A percentile compares a stretch with the other conserved stretches of the same genome.
Evolutionary conservation across 2,113 vertebrate species (phyloP).

Genomic region (Nerophis ophidion): DNA sequence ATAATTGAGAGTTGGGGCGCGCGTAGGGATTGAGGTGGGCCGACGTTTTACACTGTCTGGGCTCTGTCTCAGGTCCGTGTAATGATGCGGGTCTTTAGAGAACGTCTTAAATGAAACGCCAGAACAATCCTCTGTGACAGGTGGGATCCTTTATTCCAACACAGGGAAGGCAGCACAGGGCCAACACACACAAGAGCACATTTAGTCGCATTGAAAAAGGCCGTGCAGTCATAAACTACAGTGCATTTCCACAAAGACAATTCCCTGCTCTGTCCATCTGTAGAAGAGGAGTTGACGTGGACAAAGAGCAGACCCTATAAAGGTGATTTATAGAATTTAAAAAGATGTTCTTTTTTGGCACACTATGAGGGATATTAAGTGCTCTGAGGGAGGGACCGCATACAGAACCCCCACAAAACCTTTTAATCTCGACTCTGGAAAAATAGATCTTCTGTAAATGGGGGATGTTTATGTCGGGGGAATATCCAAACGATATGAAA

Average conservation of each 20-base stretch:
- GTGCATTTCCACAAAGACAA: conserved; percentile 45
- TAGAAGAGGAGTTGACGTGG: conserved; percentile 57
- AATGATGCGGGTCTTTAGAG: conserved; percentile 60
- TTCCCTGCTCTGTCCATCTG: conserved; percentile 60
- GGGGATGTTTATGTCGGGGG: conserved; percentile 14
- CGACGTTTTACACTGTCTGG: conserved; percentile 48
- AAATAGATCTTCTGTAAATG: conserved; percentile 30
- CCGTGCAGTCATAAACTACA: conserved; percentile 38
- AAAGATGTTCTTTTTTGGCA: conserved; percentile 70
- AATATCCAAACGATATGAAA: conserved; percentile 33
- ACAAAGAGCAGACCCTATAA: conserved; percentile 68
- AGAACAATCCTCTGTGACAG: conserved; percentile 61
- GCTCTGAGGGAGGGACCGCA: conserved; percentile 59
- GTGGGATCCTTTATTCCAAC: conserved; percentile 61
- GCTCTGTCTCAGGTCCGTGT: conserved; percentile 49
- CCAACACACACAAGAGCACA: conserved; percentile 18
- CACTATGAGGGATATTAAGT: conserved; percentile 66
- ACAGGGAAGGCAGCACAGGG: conserved; percentile 46
- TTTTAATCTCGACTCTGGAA: conserved; percentile 70
- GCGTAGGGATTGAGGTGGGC: conserved; percentile 46
- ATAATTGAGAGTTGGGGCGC: conserved; percentile 30
- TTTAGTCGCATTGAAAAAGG: conserved; percentile 19
- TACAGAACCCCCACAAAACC: conserved; percentile 47
- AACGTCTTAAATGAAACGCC: conserved; percentile 62
- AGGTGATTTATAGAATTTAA: conserved; percentile 72